phyloP scores from a whole-genome alignment of 2,797 vertebrate species.

The Micromesistius poutassou region DNA sequence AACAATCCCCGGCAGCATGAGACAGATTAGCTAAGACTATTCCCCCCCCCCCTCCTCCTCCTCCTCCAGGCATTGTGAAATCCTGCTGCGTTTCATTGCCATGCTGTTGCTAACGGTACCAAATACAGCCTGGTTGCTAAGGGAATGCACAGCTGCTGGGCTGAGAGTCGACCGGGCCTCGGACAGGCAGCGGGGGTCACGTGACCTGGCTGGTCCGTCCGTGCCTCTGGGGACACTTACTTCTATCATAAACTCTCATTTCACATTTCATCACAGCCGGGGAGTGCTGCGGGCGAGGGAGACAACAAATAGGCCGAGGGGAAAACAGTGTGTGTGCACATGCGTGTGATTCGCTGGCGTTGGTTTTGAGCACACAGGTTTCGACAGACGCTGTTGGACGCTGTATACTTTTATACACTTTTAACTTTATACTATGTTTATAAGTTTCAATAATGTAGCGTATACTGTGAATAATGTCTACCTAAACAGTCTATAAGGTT shows the following conservation, averaged over 20 bases:
- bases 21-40: conserved; percentile 18
- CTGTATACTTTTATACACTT: no score
- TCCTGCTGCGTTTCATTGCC: conserved; percentile 40
- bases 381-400: neutral
- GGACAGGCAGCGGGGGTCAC: conserved; percentile 50
- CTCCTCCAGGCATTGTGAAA: conserved; percentile 33
- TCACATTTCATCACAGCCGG: conserved; percentile 62
- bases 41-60: conserved; percentile 28
- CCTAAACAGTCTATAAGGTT: no score
- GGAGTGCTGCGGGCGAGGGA: conserved; percentile 25
- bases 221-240: conserved; percentile 54
- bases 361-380: neutral
- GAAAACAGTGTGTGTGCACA: neutral
- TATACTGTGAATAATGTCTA: no score
- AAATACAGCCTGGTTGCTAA: conserved; percentile 65
- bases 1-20: conserved; percentile 10
- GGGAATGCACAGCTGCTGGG: conserved; percentile 67
- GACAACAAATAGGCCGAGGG: neutral
- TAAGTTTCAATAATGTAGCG: no score
- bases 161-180: conserved; percentile 57
- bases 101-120: conserved; percentile 51
- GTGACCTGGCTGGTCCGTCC: conserved; percentile 61
- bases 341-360: no score
- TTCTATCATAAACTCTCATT: conserved; percentile 48
- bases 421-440: no score